These are phyloP conservation scores for Amyelois transitella DNA, from an alignment of 1,140 invertebrate species.

Conservation along the genomic window DNA sequence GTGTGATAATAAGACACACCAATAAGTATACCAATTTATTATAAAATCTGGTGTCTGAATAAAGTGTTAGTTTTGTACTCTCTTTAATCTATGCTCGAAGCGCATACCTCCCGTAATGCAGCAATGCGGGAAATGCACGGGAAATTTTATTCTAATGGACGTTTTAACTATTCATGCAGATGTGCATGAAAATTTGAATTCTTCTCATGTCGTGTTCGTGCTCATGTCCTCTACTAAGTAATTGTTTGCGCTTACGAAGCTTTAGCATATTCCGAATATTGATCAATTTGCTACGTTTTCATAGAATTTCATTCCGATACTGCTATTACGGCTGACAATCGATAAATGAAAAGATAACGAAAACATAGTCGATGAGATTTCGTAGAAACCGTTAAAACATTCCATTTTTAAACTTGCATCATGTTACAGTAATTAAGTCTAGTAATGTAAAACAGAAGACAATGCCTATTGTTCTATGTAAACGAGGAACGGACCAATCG, in stretches of 20 bases:
- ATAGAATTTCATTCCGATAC: background rate
- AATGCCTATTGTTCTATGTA: slow-evolving; percentile 45
- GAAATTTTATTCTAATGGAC: slow-evolving; percentile 10
- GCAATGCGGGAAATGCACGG: slow-evolving; percentile 10
- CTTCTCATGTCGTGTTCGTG: background rate
- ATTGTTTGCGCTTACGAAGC: background rate
- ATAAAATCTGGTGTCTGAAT: too few species aligned
- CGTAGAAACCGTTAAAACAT: too few species aligned
- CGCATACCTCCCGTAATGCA: slow-evolving; percentile 3
- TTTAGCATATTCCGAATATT: background rate
- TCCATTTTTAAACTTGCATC: too few species aligned
- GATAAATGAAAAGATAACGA: background rate
- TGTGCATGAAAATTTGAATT: background rate
- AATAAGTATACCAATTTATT: too few species aligned
- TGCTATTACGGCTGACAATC: background rate
- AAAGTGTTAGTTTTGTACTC: too few species aligned
- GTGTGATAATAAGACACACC: too few species aligned
- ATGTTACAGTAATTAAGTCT: background rate
- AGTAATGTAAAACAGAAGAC: slow-evolving; percentile 26
- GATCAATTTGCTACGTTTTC: background rate
- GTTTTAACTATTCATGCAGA: slow-evolving; percentile 3
- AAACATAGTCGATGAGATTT: too few species aligned
- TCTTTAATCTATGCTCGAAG: background rate
- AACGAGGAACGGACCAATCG: slow-evolving; percentile 45
- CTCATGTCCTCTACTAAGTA: background rate